Evolutionary conservation across 2,888 invertebrate genomes (phyloP).

Genomic region (Ypsolopha scabrella): DNA sequence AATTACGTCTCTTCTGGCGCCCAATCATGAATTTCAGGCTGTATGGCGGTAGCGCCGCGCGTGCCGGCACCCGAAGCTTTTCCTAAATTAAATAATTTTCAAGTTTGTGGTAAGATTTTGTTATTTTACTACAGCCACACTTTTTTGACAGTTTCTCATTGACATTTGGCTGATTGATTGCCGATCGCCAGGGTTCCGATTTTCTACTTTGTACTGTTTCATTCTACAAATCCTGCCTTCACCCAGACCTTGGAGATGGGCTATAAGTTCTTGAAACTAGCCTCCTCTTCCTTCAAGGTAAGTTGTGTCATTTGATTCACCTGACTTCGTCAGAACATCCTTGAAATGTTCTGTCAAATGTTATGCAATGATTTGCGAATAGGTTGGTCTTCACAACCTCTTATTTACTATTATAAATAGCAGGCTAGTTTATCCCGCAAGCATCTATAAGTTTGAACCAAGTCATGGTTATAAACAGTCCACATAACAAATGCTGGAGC

Average conservation of each 20-base stretch:
- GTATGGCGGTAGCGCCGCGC: too few species aligned
- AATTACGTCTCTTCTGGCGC: too few species aligned
- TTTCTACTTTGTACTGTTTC: slow-evolving; percentile 15
- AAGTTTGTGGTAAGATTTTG: too few species aligned
- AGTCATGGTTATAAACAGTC: too few species aligned
- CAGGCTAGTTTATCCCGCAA: too few species aligned
- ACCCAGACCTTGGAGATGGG: slow-evolving; percentile 37
- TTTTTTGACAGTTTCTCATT: neutral
- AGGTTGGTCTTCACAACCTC: neutral
- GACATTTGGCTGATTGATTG: slow-evolving; percentile 5
- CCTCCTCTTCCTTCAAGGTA: slow-evolving; percentile 52
- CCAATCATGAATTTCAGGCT: too few species aligned
- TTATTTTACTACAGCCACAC: too few species aligned
- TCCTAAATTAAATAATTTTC: too few species aligned
- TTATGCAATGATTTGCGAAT: slow-evolving; percentile 40
- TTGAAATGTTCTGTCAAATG: slow-evolving; percentile 23
- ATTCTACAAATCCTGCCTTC: slow-evolving; percentile 14
- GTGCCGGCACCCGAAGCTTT: too few species aligned
- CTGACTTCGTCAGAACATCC: neutral
- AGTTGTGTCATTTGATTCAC: slow-evolving; percentile 15
- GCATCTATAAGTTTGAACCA: too few species aligned
- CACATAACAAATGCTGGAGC: too few species aligned
- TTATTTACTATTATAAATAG: slow-evolving; percentile 3
- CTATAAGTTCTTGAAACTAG: slow-evolving; percentile 52
- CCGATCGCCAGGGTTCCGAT: slow-evolving; percentile 36